A percentile compares a stretch with the other conserved stretches of the same genome.
Evolutionary conservation across 2,113 vertebrate genomes (phyloP).

Genomic region (Empidonax alnorum): DNA sequence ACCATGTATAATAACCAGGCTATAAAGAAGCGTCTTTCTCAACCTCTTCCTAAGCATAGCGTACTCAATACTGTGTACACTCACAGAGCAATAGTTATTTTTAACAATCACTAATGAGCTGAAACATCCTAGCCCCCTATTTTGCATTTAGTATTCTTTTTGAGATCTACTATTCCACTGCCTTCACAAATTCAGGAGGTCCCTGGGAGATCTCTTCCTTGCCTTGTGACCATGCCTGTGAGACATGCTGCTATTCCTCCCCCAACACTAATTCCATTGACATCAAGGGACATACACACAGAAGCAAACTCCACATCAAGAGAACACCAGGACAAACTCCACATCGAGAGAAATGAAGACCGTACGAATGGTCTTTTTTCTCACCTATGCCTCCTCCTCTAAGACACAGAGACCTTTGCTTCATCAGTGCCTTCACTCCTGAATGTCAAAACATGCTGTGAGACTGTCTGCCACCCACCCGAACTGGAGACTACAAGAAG

Average conservation of each 20-base stretch:
- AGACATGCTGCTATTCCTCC: neutral
- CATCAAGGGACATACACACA: neutral
- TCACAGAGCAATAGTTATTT: conserved; percentile 1
- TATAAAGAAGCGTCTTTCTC: neutral
- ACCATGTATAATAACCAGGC: neutral
- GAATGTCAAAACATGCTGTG: neutral
- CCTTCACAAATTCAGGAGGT: neutral
- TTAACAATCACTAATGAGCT: conserved; percentile 18
- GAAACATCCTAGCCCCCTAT: neutral
- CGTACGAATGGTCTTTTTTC: neutral
- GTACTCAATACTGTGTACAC: neutral
- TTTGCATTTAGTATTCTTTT: conserved; percentile 17
- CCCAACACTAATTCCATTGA: neutral
- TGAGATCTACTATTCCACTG: neutral
- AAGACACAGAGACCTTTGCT: neutral
- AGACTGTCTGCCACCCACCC: neutral
- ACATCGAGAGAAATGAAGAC: neutral
- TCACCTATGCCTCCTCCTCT: neutral
- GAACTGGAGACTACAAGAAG: neutral
- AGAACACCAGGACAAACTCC: neutral
- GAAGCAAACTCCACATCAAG: neutral
- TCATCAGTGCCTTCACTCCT: neutral
- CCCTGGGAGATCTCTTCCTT: neutral
- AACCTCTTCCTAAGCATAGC: neutral
- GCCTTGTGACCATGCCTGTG: neutral